Conservation (phyloP, 1,140 invertebrate species). For the Homarus americanus region DNA sequence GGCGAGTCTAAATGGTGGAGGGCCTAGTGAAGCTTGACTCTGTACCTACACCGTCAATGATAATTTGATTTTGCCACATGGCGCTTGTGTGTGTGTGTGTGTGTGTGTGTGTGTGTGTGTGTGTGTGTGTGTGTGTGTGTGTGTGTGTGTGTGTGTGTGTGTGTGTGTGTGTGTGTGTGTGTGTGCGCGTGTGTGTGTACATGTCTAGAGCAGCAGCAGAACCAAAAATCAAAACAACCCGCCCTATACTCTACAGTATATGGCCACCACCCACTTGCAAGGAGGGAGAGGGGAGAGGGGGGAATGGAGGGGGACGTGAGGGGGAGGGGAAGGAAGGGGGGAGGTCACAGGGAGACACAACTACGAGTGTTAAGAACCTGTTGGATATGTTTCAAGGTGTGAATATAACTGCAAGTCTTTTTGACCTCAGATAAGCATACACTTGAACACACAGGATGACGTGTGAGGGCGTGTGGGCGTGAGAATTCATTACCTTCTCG, state of each 20-base stretch:
- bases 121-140: constrained; percentile 20
- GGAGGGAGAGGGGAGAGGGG: no score
- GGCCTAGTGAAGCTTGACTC: background rate
- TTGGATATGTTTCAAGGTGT: no score
- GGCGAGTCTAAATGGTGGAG: no score
- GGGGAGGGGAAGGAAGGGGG: no score
- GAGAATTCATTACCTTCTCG: constrained; percentile 5
- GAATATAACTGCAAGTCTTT: no score
- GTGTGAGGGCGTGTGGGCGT: background rate
- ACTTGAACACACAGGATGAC: background rate
- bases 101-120: constrained; percentile 20
- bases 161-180: constrained; percentile 8
- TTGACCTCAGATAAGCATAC: background rate
- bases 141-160: constrained; percentile 14
- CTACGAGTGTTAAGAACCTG: no score
- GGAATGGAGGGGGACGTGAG: no score
- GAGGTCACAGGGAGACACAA: no score
- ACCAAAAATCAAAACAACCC: no score
- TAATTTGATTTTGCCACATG: background rate
- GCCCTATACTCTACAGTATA: no score
- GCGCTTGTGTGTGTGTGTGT: background rate
- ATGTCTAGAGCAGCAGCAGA: no score
- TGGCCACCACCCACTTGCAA: no score
- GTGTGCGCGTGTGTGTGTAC: constrained; percentile 1
- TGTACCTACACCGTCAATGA: background rate